phyloP scores from a whole-genome alignment of 1,140 invertebrate species.

The Drosophila murphyi region DNA sequence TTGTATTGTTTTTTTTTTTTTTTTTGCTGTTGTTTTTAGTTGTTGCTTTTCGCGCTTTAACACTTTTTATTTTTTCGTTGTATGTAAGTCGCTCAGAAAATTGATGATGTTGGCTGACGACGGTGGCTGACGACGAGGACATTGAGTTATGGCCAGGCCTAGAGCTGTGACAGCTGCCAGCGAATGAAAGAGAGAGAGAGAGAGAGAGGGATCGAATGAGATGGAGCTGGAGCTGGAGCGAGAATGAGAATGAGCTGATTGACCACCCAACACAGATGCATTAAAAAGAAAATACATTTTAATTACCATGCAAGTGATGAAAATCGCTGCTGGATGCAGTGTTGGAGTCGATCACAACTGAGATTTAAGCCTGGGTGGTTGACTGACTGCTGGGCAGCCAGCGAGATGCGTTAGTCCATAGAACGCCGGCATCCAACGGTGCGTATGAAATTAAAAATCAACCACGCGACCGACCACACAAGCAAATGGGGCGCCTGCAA shows the following conservation, averaged over 20 bases:
- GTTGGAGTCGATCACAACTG: background rate
- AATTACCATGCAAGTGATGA: slow-evolving; percentile 73
- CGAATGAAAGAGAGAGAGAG: background rate
- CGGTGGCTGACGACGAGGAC: slow-evolving; percentile 27
- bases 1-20: slow-evolving; percentile 36
- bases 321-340: slow-evolving; percentile 47
- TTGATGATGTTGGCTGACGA: slow-evolving; percentile 62
- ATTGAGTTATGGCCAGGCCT: slow-evolving; percentile 60
- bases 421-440: slow-evolving; percentile 74
- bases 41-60: slow-evolving; percentile 74
- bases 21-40: slow-evolving; percentile 17
- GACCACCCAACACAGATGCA: slow-evolving; percentile 61
- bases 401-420: slow-evolving; percentile 69
- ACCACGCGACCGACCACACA: slow-evolving; percentile 52
- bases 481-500: slow-evolving; percentile 34
- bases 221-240: background rate
- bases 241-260: slow-evolving; percentile 6
- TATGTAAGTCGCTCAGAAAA: slow-evolving; percentile 48
- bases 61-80: slow-evolving; percentile 50
- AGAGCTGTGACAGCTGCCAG: slow-evolving; percentile 67
- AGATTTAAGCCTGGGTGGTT: slow-evolving; percentile 10
- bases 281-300: slow-evolving; percentile 74
- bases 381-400: background rate
- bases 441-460: slow-evolving; percentile 80
- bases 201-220: background rate